A percentile compares a stretch with the other conserved stretches of the same genome.
Conservation (phyloP, 2,113 vertebrate species). For the Heloderma charlesbogerti region DNA sequence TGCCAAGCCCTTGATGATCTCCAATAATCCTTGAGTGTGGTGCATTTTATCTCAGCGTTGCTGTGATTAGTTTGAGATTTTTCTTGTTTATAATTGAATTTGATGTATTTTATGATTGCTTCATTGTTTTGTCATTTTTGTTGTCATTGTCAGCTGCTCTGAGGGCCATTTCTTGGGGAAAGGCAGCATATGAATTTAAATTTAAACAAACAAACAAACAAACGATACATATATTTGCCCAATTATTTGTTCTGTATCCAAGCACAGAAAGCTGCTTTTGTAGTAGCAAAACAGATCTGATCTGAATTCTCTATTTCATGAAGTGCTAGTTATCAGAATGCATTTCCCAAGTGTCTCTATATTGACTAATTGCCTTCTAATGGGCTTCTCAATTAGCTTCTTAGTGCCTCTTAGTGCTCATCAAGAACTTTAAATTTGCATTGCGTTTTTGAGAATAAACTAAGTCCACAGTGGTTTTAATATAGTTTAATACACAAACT, state of each 20-base stretch:
- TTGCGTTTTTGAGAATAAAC: conserved; percentile 9
- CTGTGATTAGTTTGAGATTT: not conserved
- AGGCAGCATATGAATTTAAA: conserved; percentile 1
- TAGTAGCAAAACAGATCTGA: conserved; percentile 2
- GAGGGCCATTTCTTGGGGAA: not conserved
- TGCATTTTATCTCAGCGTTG: not conserved
- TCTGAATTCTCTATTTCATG: not conserved
- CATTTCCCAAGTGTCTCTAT: conserved; percentile 20
- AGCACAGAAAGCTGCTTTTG: not conserved
- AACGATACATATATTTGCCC: not conserved
- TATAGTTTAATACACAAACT: conserved; percentile 11
- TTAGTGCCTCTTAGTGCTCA: conserved; percentile 24
- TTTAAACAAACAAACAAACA: not conserved
- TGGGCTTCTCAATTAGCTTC: conserved; percentile 30
- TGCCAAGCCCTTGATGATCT: not conserved
- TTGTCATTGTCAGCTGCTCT: not conserved
- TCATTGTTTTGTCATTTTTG: not conserved
- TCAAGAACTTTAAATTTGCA: conserved; percentile 37
- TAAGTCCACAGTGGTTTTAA: conserved; percentile 1
- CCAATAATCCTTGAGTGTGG: not conserved
- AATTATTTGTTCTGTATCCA: not conserved
- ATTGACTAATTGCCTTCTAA: conserved; percentile 39
- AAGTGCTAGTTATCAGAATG: conserved; percentile 10
- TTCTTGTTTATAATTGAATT: not conserved
- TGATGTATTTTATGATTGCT: not conserved